Evolutionary conservation across 2,113 vertebrate genomes (phyloP).

Genomic region (Cromileptes altivelis): DNA sequence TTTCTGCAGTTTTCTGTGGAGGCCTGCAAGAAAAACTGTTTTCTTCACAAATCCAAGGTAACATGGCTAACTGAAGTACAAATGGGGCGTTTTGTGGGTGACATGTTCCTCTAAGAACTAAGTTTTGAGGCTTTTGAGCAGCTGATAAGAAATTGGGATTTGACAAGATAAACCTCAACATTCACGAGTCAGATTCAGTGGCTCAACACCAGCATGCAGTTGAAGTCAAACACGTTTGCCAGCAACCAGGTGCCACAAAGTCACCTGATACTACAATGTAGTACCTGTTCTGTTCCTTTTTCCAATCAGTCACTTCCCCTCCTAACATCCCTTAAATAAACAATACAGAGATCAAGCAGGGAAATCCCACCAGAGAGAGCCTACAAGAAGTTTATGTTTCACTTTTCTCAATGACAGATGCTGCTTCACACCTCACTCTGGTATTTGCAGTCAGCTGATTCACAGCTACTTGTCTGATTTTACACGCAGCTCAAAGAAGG

Average conservation of each 20-base stretch:
- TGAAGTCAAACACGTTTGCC: neutral
- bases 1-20: too few relatives aligned
- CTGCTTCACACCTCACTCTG: constrained; percentile 56
- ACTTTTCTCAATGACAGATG: constrained; percentile 14
- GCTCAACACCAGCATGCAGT: neutral
- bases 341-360: neutral
- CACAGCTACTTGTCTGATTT: constrained; percentile 62
- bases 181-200: neutral
- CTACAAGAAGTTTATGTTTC: neutral
- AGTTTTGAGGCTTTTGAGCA: neutral
- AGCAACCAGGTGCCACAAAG: neutral
- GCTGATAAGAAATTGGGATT: neutral
- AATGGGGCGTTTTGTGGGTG: too few relatives aligned
- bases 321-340: neutral
- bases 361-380: neutral
- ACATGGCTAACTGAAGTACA: too few relatives aligned
- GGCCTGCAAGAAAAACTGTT: too few relatives aligned
- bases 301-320: neutral
- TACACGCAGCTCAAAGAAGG: constrained; percentile 24
- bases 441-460: constrained; percentile 77
- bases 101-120: too few relatives aligned
- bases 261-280: constrained; percentile 2
- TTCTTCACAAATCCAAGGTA: too few relatives aligned
- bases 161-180: too few relatives aligned
- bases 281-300: neutral